Evolutionary conservation across 2,797 vertebrate species (phyloP).

Genomic region (Selene dorsalis): DNA sequence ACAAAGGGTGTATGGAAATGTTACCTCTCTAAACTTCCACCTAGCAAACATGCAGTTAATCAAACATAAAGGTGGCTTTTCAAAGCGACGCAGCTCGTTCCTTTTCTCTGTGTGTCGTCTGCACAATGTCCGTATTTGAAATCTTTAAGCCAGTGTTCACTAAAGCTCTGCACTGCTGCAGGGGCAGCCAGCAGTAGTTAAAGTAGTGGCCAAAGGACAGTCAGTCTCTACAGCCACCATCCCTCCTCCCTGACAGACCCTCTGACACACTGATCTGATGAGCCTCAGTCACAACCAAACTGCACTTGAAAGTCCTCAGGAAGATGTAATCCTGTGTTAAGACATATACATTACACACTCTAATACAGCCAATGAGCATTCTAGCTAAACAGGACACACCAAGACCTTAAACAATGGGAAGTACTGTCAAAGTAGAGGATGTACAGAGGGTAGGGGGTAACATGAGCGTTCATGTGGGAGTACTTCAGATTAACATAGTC

Average conservation of each 20-base stretch:
- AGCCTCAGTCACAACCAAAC: background rate
- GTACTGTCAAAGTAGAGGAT: conserved; percentile 28
- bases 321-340: background rate
- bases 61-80: conserved; percentile 22
- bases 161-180: background rate
- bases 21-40: conserved; percentile 59
- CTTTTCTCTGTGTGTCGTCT: background rate
- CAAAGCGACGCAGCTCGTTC: conserved; percentile 13
- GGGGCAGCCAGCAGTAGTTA: background rate
- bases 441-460: background rate
- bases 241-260: conserved; percentile 11
- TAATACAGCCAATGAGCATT: background rate
- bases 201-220: background rate
- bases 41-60: conserved; percentile 37
- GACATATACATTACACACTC: background rate
- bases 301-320: too few relatives aligned
- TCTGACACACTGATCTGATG: conserved; percentile 35
- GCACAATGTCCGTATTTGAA: conserved; percentile 1
- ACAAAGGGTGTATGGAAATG: conserved; percentile 60
- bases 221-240: background rate
- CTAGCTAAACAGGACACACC: background rate
- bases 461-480: background rate
- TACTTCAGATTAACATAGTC: background rate
- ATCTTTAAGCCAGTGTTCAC: background rate
- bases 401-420: conserved; percentile 17